A percentile compares a stretch with the other conserved stretches of the same genome.
Evolutionary conservation across 35 echinoderm and acorn worm species (phyloP).

Genomic region (Nesometra sesokonis): DNA sequence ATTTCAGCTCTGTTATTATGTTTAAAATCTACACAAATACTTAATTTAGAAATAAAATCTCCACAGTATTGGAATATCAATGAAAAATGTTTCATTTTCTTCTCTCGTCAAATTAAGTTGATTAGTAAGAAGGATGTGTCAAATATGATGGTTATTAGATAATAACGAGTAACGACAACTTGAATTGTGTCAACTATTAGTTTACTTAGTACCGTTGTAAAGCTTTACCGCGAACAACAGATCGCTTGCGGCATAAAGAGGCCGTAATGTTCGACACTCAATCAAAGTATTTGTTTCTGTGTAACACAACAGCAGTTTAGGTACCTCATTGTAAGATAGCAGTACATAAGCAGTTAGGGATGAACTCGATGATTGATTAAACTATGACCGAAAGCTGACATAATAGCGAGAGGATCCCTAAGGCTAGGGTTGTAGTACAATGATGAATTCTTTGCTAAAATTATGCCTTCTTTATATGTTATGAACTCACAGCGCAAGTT

Average conservation of each 20-base stretch:
- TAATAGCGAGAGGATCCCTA: neutral
- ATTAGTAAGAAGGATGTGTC: neutral
- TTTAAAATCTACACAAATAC: too few species aligned
- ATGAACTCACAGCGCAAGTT: neutral
- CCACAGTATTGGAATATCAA: too few species aligned
- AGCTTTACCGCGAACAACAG: neutral
- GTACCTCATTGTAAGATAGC: neutral
- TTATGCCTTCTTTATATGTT: neutral
- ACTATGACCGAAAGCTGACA: neutral
- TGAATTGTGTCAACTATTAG: neutral
- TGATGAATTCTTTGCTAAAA: neutral
- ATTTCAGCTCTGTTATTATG: too few species aligned
- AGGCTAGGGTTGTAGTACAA: neutral
- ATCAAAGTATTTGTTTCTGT: neutral
- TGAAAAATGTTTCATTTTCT: too few species aligned
- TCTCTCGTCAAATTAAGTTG: too few species aligned
- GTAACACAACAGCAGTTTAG: neutral
- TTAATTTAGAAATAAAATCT: too few species aligned
- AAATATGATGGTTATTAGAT: neutral
- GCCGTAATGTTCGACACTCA: neutral
- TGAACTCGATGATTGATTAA: neutral
- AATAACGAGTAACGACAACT: neutral
- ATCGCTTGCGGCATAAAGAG: neutral
- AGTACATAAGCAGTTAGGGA: neutral
- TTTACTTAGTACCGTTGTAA: neutral